These are phyloP conservation scores for Acanthornis magna DNA, from an alignment of 2,797 vertebrate genomes.

Conservation along the genomic window DNA sequence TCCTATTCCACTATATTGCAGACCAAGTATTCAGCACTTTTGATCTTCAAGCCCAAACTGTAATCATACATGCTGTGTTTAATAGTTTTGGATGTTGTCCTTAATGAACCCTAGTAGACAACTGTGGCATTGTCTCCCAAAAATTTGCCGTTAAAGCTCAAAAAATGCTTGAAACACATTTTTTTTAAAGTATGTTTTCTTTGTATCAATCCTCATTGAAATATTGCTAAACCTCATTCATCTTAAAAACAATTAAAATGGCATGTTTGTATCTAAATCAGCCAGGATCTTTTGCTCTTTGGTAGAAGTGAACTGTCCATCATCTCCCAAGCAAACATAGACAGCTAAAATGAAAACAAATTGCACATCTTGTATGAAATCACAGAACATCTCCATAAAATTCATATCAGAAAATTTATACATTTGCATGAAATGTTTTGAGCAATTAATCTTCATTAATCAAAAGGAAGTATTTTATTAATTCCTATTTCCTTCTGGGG, in stretches of 20 bases:
- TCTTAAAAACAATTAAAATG: neutral
- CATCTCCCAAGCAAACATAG: neutral
- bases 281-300: neutral
- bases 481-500: neutral
- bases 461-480: neutral
- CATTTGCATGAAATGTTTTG: neutral
- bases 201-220: neutral
- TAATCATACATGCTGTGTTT: neutral
- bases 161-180: neutral
- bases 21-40: neutral
- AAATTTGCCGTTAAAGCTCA: neutral
- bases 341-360: neutral
- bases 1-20: neutral
- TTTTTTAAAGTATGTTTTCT: neutral
- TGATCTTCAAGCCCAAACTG: neutral
- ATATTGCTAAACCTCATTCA: neutral
- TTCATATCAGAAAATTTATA: neutral
- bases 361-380: neutral
- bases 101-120: neutral
- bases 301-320: neutral
- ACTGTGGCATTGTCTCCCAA: neutral
- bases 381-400: neutral
- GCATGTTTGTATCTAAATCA: neutral
- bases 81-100: neutral
- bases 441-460: neutral